phyloP scores from a whole-genome alignment of 2,113 vertebrate species.

The Chrysemys picta region DNA sequence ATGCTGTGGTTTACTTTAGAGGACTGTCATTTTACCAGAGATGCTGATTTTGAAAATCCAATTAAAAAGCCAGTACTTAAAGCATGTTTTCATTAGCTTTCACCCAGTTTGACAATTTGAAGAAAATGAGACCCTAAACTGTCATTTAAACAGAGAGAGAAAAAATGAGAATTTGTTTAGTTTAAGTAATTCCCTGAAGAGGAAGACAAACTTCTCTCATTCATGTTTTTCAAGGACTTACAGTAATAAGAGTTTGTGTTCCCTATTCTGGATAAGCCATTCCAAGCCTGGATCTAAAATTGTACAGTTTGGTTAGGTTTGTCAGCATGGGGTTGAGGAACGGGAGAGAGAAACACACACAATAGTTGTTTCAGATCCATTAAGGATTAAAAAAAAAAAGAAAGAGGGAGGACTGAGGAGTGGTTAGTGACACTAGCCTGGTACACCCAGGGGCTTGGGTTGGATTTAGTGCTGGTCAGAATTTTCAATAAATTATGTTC shows the following conservation, averaged over 20 bases:
- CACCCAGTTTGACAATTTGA: not conserved
- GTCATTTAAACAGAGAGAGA: not conserved
- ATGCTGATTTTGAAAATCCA: slow-evolving; percentile 17
- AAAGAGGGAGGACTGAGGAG: not conserved
- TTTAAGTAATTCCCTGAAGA: not conserved
- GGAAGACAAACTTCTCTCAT: not conserved
- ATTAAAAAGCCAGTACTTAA: slow-evolving; percentile 26
- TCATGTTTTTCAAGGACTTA: not conserved
- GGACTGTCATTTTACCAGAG: not conserved
- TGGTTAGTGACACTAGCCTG: not conserved
- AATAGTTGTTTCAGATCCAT: not conserved
- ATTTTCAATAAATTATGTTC: not conserved
- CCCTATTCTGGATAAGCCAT: not conserved
- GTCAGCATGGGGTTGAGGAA: not conserved
- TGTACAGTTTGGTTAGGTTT: not conserved
- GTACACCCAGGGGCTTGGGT: not conserved
- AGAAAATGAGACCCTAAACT: slow-evolving; percentile 8
- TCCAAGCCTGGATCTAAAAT: not conserved
- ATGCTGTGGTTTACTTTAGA: not conserved
- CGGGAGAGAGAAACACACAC: not conserved
- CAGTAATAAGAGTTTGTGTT: not conserved
- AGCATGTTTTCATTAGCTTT: slow-evolving; percentile 21
- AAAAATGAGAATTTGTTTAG: not conserved
- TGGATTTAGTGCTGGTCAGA: not conserved
- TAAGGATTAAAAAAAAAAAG: not conserved